These are phyloP conservation scores for Mythimna albipuncta DNA, from an alignment of 2,888 invertebrate species.

Conservation along the genomic window DNA sequence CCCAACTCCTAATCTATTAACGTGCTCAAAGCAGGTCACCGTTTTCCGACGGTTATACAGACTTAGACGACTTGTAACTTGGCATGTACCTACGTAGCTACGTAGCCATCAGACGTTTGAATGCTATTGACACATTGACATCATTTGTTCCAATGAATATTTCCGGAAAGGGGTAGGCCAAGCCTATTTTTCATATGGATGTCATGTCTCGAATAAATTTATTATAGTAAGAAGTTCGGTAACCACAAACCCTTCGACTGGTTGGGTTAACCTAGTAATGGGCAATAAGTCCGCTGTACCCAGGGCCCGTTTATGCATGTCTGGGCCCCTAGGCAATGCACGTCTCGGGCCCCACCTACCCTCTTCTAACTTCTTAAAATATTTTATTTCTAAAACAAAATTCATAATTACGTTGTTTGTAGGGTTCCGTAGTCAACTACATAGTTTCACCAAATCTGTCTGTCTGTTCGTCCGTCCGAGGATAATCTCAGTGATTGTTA, in stretches of 20 bases:
- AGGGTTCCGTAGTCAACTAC: no score
- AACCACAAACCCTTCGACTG: neutral
- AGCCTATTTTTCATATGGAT: conserved; percentile 4
- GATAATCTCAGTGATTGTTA: no score
- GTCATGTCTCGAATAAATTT: neutral
- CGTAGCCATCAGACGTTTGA: conserved; percentile 33
- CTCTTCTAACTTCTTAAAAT: no score
- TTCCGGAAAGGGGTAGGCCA: conserved; percentile 28
- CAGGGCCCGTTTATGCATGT: no score
- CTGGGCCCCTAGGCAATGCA: no score
- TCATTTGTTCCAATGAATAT: conserved; percentile 34
- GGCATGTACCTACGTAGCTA: conserved; percentile 24
- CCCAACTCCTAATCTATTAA: conserved; percentile 83
- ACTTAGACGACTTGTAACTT: conserved; percentile 56
- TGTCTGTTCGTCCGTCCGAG: no score
- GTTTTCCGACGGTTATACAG: conserved; percentile 68
- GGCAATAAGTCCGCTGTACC: neutral
- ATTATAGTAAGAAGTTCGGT: conserved; percentile 3
- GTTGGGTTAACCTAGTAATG: neutral
- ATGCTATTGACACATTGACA: conserved; percentile 64
- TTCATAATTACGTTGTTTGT: no score
- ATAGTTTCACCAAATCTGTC: no score
- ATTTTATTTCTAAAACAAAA: no score
- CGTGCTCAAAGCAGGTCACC: conserved; percentile 85
- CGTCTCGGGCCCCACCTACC: no score